Base-by-base conservation (phyloP, 53 echinoderm and acorn worm species). In the Antedon mediterranea region DNA sequence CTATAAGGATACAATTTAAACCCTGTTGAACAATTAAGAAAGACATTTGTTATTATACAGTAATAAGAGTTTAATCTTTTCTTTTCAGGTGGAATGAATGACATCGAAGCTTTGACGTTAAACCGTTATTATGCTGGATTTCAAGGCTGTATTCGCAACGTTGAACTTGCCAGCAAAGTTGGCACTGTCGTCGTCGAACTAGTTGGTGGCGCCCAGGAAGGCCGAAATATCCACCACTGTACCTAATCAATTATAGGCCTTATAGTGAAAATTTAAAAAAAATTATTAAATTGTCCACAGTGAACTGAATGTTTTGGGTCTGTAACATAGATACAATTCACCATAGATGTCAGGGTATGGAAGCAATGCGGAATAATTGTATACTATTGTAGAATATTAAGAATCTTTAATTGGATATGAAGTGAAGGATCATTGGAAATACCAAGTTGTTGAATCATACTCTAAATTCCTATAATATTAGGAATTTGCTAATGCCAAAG, bases 61-160 rank as follows among this genome's bases (percentile, higher is more conserved):
- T n/a, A n/a, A n/a, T n/a, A n/a, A n/a, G n/a, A n/a, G n/a, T n/a
- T n/a, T n/a, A n/a, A n/a, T 84, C 27, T 70, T 78, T 13, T 74
- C 28, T 75, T 37, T 43, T 31, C 82, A 97, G 97, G 97, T 82
- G 97, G 92, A n/a, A 92, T 92, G 88, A 82, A 83, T 26, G 86
- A 92, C 34, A 89, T 97, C 33, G 83, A 78, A 4, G 87, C 82
- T 41, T 76, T 85, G 30, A 87, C 92, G 29, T 33, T 83, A 34
- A 87, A 88, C 30, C 87, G 90, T 18, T 90, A 89, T 77, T 78
- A 85, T 20, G 72, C 78, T 31, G 97, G 97, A 43, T 75, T 97
- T 31, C 74, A 81, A 3, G 97, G 97, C 0, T 97, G 97, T 78
- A 75, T 97, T 43, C 84, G 87, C 27, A 82, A 89, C 44, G 82